Percentiles rank a stretch among this genome's conserved stretches.
phyloP scores from a whole-genome alignment of 2,797 vertebrate genomes.

The Enoplosus armatus region DNA sequence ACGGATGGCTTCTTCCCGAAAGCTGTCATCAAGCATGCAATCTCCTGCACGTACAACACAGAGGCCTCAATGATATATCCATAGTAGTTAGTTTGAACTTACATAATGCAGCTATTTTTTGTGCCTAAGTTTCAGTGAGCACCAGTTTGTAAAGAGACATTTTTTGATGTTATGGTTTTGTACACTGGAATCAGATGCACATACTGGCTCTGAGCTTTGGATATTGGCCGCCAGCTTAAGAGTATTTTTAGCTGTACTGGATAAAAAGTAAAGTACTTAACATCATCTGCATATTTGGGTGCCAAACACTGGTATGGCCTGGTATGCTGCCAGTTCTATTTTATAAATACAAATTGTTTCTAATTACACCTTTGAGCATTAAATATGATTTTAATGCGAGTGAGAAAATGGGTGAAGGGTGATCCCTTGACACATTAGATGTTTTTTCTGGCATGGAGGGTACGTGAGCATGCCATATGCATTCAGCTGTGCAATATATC shows the following conservation, averaged over 20 bases:
- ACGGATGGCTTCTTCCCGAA: slow-evolving; percentile 88
- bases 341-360: background rate
- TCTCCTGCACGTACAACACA: slow-evolving; percentile 91
- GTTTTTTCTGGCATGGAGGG: slow-evolving; percentile 6
- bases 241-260: slow-evolving; percentile 13
- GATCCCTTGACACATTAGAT: background rate
- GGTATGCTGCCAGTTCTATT: background rate
- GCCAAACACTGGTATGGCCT: slow-evolving; percentile 16
- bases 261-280: background rate
- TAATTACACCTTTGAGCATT: background rate
- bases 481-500: slow-evolving; percentile 12
- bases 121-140: slow-evolving; percentile 88
- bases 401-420: background rate
- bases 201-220: slow-evolving; percentile 39
- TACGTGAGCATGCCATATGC: background rate
- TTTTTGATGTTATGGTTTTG: slow-evolving; percentile 56
- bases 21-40: slow-evolving; percentile 92
- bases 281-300: slow-evolving; percentile 19
- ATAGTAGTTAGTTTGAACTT: slow-evolving; percentile 80
- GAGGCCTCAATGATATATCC: slow-evolving; percentile 90
- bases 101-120: slow-evolving; percentile 91
- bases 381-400: background rate
- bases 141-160: slow-evolving; percentile 50
- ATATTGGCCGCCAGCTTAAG: slow-evolving; percentile 15
- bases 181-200: slow-evolving; percentile 10